Evolutionary conservation across 2,797 vertebrate genomes (phyloP).

Genomic region (Lindbergichthys nudifrons): DNA sequence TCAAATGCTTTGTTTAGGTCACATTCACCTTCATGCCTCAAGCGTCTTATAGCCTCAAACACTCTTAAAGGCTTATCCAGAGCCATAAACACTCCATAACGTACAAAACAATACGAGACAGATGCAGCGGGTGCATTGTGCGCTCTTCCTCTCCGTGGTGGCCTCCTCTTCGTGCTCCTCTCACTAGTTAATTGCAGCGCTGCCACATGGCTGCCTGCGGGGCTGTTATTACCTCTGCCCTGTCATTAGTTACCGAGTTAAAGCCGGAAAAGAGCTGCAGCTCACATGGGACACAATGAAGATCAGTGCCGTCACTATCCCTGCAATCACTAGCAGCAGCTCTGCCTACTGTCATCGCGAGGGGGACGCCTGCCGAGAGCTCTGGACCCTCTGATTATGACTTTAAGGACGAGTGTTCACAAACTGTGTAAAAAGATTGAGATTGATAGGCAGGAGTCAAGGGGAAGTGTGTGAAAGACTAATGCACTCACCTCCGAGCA

Average conservation of each 20-base stretch:
- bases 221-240: conserved; percentile 80
- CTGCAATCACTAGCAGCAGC: conserved; percentile 62
- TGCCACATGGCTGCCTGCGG: conserved; percentile 71
- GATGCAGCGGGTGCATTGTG: conserved; percentile 41
- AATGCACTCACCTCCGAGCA: conserved; percentile 92
- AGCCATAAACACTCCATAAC: neutral
- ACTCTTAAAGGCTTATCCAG: neutral
- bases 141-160: conserved; percentile 46
- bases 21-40: conserved; percentile 33
- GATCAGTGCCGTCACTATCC: conserved; percentile 71
- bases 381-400: neutral
- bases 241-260: conserved; percentile 79
- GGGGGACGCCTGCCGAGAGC: conserved; percentile 6
- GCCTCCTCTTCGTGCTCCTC: conserved; percentile 60
- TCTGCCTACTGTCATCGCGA: conserved; percentile 4
- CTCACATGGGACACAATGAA: conserved; percentile 69
- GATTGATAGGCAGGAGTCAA: neutral
- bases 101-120: conserved; percentile 35
- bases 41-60: neutral
- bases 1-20: conserved; percentile 25
- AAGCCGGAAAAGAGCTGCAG: conserved; percentile 68
- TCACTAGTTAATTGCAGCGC: conserved; percentile 73
- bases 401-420: neutral
- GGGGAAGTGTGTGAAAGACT: neutral
- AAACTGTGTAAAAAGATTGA: neutral